phyloP scores from a whole-genome alignment of 2,113 vertebrate species.

The Callithrix jacchus region DNA sequence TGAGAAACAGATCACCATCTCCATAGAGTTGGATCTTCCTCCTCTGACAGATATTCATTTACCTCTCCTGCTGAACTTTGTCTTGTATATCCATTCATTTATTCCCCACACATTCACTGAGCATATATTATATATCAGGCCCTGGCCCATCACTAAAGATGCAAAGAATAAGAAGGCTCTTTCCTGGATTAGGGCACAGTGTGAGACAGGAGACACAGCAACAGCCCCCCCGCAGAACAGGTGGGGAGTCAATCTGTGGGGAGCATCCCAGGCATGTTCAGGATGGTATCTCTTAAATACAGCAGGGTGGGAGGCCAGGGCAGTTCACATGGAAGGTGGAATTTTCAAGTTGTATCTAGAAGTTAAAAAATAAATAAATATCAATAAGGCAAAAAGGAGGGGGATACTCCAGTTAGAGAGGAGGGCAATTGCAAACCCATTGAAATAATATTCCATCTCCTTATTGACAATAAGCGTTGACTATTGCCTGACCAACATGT shows the following conservation, averaged over 20 bases:
- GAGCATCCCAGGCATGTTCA: not conserved
- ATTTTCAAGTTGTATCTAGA: not conserved
- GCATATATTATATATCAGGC: not conserved
- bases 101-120: not conserved
- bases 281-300: not conserved
- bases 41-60: not conserved
- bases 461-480: not conserved
- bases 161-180: not conserved
- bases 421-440: not conserved
- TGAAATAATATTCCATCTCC: not conserved
- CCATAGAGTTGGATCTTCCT: not conserved
- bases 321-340: not conserved
- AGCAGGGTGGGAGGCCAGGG: rapidly evolving
- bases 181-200: not conserved
- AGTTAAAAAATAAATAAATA: not conserved
- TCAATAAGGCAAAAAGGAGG: not conserved
- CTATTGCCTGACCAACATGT: not conserved
- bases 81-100: not conserved
- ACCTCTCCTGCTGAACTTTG: not conserved
- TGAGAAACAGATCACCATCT: not conserved
- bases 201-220: not conserved
- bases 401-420: not conserved
- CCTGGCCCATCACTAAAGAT: not conserved
- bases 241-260: not conserved
- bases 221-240: not conserved